Evolutionary conservation across 30 jellyfish, hydroid and myxozoan genomes (phyloP).

Genomic region (Aurelia sp.): DNA sequence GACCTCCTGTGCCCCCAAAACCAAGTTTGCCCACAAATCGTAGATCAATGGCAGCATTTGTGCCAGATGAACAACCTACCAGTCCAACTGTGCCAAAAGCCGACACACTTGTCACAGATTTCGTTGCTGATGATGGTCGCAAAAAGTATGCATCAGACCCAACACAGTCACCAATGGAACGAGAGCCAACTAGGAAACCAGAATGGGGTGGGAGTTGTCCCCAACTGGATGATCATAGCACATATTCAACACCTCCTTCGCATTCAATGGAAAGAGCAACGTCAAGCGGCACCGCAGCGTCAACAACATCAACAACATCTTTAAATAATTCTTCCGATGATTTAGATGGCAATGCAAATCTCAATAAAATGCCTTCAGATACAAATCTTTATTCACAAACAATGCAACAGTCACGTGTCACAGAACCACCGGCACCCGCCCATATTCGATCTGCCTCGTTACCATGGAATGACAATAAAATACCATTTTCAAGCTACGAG

Average conservation of each 20-base stretch:
- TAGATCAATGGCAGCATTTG: slow-evolving; percentile 85
- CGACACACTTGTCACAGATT: slow-evolving; percentile 94
- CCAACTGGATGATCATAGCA: slow-evolving; percentile 71
- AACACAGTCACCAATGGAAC: slow-evolving; percentile 85
- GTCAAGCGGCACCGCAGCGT: slow-evolving; percentile 72
- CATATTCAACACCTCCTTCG: slow-evolving; percentile 67
- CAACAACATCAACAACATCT: slow-evolving; percentile 50
- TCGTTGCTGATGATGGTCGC: slow-evolving; percentile 82
- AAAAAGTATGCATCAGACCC: slow-evolving; percentile 96
- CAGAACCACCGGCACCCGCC: slow-evolving; percentile 45
- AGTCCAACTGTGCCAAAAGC: slow-evolving; percentile 50
- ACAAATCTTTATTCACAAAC: slow-evolving; percentile 78
- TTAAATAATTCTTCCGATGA: slow-evolving; percentile 48
- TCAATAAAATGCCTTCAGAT: slow-evolving; percentile 85
- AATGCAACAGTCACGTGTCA: slow-evolving; percentile 68
- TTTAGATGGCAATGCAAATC: slow-evolving; percentile 47
- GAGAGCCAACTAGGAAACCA: slow-evolving; percentile 80
- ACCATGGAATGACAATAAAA: slow-evolving; percentile 90
- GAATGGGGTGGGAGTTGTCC: slow-evolving; percentile 99
- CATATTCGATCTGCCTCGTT: slow-evolving; percentile 94
- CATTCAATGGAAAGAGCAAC: slow-evolving; percentile 62
- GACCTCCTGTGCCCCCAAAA: slow-evolving; percentile 98
- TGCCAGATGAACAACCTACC: slow-evolving; percentile 56
- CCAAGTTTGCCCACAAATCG: slow-evolving; percentile 94
- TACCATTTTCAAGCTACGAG: slow-evolving; percentile 63